These are phyloP conservation scores for Minunthozetes semirufus DNA, from an alignment of 2,888 invertebrate genomes.

Conservation along the genomic window DNA sequence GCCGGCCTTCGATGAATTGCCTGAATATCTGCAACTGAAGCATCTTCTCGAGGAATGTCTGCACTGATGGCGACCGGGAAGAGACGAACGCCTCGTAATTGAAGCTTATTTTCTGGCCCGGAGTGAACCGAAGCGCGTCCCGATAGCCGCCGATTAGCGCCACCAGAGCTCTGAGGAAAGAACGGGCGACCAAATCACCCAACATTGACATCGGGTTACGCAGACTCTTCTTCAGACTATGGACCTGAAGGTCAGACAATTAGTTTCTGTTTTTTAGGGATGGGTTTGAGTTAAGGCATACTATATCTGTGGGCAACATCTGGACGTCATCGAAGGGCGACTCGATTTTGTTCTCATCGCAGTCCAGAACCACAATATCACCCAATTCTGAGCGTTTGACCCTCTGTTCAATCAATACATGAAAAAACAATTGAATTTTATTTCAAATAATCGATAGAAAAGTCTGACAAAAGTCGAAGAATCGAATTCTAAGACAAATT, in stretches of 20 bases:
- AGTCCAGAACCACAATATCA: conserved; percentile 87
- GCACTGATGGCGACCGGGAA: conserved; percentile 73
- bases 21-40: conserved; percentile 88
- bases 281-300: conserved; percentile 50
- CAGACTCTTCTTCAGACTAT: conserved; percentile 66
- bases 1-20: conserved; percentile 87
- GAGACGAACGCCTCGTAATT: conserved; percentile 78
- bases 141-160: conserved; percentile 89
- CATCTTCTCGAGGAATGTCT: conserved; percentile 82
- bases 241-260: conserved; percentile 55
- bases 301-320: conserved; percentile 80
- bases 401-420: conserved; percentile 31
- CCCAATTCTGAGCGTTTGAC: conserved; percentile 62
- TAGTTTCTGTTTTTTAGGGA: neutral
- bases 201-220: conserved; percentile 65
- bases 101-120: conserved; percentile 61
- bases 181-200: conserved; percentile 86
- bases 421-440: too few species aligned
- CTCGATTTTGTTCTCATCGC: conserved; percentile 76
- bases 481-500: too few species aligned
- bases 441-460: too few species aligned
- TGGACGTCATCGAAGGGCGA: conserved; percentile 85
- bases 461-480: too few species aligned
- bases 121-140: conserved; percentile 65
- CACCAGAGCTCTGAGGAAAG: conserved; percentile 83